Base-by-base conservation (phyloP, 2,113 vertebrate species). In the Hippoglossus stenolepis region DNA sequence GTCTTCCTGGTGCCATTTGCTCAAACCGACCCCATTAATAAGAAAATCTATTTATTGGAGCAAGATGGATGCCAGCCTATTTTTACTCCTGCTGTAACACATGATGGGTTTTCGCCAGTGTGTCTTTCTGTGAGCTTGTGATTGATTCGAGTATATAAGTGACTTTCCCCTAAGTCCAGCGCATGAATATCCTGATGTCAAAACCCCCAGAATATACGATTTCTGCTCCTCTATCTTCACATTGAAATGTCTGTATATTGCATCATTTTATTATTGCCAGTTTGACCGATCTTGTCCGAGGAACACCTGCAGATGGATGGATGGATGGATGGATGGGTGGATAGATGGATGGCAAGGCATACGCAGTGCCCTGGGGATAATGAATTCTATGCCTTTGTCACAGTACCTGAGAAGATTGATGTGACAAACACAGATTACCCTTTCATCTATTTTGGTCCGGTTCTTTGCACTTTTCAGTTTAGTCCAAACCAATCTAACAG, bases 1-100 rank as follows among this genome's bases (percentile, higher is more conserved):
- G 82, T 88, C 83, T 87, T 79, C 61, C 70, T 68, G 74, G 70
- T 87, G 69, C 65, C 58, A 15, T 70, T 82, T 70, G 26, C 77
- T 75, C 51, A 78, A 70, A 77, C 82, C 35, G 28, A 69, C 57
- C 59, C 70, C 59, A 80, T 89, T 78, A 84, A 83, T 85, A 76
- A 80, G 49, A 87, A 85, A 75, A 70, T 82, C 57, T 81, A 74
- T 89, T 88, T 83, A 84, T 84, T 78, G 70, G 66, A 68, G 53
- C 54, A 75, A 88, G 90, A 91, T 85, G 73, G 80, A 87, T 87
- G 75, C 59, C 59, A 54, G 35, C 31, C 77, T 71, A 69, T 77
- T 86, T 87, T 82, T 86, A 87, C 75, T 65, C 47, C 57, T 73
- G 26, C n/a, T 70, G 61, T 82, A 80, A 82, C 65, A 47, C 61